Percentiles rank a stretch among this genome's conserved stretches.
Evolutionary conservation across 2,113 vertebrate species (phyloP).

Genomic region (Prietella phreatophila): DNA sequence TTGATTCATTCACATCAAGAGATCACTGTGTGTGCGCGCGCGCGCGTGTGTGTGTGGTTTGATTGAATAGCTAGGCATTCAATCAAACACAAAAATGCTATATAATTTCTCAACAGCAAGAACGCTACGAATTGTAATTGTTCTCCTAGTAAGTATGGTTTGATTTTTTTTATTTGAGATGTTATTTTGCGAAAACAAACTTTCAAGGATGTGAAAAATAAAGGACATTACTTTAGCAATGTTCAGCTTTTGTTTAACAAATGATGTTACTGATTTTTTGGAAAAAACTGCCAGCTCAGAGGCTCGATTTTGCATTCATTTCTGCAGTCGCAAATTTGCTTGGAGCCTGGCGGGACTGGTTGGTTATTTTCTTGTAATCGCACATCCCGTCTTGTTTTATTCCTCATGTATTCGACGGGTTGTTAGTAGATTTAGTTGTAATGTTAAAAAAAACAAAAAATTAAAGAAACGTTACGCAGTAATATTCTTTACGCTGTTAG

Average conservation of each 20-base stretch:
- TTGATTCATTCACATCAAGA: slow-evolving; percentile 67
- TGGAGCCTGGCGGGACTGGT: no score
- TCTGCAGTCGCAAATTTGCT: no score
- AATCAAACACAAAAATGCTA: not conserved
- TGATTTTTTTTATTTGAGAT: not conserved
- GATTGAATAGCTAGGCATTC: not conserved
- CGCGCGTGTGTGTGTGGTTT: not conserved
- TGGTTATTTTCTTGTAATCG: not conserved
- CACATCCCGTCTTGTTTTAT: not conserved
- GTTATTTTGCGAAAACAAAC: not conserved
- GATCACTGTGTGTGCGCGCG: not conserved
- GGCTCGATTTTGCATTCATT: no score
- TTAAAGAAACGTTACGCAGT: not conserved
- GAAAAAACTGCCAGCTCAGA: no score
- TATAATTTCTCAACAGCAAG: not conserved
- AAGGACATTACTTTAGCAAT: not conserved
- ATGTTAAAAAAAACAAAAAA: not conserved
- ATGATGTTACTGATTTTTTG: not conserved
- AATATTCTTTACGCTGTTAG: not conserved
- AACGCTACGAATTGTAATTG: not conserved
- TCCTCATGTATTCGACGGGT: not conserved
- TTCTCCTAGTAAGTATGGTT: not conserved
- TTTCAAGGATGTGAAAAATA: not conserved
- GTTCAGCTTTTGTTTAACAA: not conserved
- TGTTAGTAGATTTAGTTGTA: not conserved